These are phyloP conservation scores for Nematolebias whitei DNA, from an alignment of 2,113 vertebrate genomes.

Conservation along the genomic window DNA sequence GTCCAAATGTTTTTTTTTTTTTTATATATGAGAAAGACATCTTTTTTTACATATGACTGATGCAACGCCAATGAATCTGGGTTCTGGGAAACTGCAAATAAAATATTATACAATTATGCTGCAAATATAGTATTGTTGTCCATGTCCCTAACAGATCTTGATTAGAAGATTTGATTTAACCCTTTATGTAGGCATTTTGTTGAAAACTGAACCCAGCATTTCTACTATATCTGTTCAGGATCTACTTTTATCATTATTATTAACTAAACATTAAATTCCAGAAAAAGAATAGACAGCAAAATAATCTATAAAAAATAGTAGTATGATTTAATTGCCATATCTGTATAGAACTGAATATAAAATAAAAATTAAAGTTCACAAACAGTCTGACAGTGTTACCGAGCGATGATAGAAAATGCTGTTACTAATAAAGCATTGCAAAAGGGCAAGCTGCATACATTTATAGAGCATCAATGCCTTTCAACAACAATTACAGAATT, in stretches of 20 bases:
- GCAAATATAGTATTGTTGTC: no score
- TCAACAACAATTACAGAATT: slow-evolving; percentile 16
- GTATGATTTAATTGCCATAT: no score
- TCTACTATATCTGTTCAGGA: background rate
- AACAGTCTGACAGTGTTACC: slow-evolving; percentile 26
- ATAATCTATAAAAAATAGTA: background rate
- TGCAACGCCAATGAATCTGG: no score
- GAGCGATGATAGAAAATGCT: slow-evolving; percentile 29
- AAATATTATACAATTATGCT: no score
- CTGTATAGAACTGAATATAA: no score
- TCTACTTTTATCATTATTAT: background rate
- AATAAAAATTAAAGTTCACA: slow-evolving; percentile 25
- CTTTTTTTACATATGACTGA: no score
- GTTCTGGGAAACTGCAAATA: no score
- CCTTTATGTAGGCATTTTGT: no score
- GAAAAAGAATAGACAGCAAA: background rate
- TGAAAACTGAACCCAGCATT: no score
- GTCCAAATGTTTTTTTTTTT: no score
- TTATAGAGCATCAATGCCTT: slow-evolving; percentile 34
- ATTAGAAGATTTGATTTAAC: no score
- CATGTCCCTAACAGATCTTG: background rate
- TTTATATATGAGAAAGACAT: no score
- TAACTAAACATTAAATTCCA: background rate
- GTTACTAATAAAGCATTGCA: slow-evolving; percentile 44
- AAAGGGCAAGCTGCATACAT: slow-evolving; percentile 37